phyloP scores from a whole-genome alignment of 2,888 invertebrate species.

The Spicauda simplicius region DNA sequence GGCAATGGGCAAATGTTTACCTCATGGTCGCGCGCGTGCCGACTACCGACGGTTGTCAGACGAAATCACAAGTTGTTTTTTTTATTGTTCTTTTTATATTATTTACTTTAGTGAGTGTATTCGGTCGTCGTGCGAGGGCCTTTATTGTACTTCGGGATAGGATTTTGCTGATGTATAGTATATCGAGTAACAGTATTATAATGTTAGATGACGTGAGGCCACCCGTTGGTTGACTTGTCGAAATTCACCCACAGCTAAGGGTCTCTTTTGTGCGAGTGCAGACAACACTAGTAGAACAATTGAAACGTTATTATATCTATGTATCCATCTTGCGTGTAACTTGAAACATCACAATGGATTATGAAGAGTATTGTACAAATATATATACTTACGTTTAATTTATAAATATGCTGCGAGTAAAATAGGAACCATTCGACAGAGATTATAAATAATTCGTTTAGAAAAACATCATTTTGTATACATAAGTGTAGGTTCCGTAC shows the following conservation, averaged over 20 bases:
- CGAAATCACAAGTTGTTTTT: conserved; percentile 55
- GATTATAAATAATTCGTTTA: neutral
- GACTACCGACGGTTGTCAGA: conserved; percentile 53
- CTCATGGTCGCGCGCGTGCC: conserved; percentile 54
- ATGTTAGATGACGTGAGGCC: conserved; percentile 51
- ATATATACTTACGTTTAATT: conserved; percentile 17
- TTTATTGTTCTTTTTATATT: conserved; percentile 32
- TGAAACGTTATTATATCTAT: neutral
- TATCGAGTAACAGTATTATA: conserved; percentile 46
- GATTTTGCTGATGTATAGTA: conserved; percentile 38
- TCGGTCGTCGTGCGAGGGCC: conserved; percentile 25
- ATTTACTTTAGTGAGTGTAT: conserved; percentile 23
- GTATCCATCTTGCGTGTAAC: conserved; percentile 6
- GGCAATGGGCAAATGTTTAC: conserved; percentile 53
- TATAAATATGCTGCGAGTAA: conserved; percentile 10
- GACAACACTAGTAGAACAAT: conserved; percentile 1
- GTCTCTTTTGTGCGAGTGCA: conserved; percentile 11
- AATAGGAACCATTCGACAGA: conserved; percentile 12
- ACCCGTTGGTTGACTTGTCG: conserved; percentile 33
- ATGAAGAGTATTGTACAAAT: conserved; percentile 27
- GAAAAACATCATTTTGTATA: neutral
- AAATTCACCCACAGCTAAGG: neutral
- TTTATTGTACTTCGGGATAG: conserved; percentile 32
- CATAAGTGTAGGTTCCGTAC: too few relatives aligned
- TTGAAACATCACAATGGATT: conserved; percentile 14